Percentiles rank a stretch among this genome's conserved stretches.
Evolutionary conservation across 2,888 invertebrate species (phyloP).

Genomic region (Shargacucullia verbasci): DNA sequence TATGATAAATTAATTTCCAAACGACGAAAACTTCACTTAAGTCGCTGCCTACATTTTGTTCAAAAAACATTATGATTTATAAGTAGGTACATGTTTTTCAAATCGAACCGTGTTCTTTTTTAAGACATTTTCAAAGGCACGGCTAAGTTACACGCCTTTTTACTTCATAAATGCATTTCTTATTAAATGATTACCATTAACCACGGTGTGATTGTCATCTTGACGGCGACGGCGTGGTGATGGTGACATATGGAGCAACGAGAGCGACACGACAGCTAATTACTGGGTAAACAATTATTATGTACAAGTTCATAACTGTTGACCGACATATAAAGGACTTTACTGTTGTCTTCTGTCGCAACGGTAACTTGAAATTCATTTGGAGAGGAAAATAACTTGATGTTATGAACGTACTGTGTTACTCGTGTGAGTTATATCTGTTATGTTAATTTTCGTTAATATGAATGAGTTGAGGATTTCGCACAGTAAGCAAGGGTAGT

Average conservation of each 20-base stretch:
- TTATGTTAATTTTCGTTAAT: no score
- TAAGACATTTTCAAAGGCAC: conserved; percentile 7
- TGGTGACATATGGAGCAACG: conserved; percentile 44
- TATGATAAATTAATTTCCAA: no score
- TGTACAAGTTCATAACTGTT: conserved; percentile 58
- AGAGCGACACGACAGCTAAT: conserved; percentile 54
- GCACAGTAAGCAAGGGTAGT: no score
- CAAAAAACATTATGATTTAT: no score
- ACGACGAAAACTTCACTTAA: no score
- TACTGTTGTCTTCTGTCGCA: conserved; percentile 37
- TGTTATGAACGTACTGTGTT: neutral
- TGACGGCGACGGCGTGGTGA: conserved; percentile 13
- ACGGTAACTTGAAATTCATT: conserved; percentile 33
- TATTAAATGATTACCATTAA: conserved; percentile 41
- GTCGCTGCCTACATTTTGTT: no score
- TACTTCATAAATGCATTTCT: conserved; percentile 31
- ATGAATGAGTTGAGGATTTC: no score
- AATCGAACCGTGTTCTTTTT: neutral
- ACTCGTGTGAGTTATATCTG: no score
- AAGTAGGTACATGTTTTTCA: neutral
- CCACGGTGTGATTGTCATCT: conserved; percentile 44
- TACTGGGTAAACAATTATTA: conserved; percentile 56
- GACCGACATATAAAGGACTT: conserved; percentile 50
- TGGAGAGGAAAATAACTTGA: neutral
- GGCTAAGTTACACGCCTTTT: conserved; percentile 28